A percentile compares a stretch with the other conserved stretches of the same genome.
Conservation (phyloP, 1,140 invertebrate species). For the Caenorhabditis brenneri region DNA sequence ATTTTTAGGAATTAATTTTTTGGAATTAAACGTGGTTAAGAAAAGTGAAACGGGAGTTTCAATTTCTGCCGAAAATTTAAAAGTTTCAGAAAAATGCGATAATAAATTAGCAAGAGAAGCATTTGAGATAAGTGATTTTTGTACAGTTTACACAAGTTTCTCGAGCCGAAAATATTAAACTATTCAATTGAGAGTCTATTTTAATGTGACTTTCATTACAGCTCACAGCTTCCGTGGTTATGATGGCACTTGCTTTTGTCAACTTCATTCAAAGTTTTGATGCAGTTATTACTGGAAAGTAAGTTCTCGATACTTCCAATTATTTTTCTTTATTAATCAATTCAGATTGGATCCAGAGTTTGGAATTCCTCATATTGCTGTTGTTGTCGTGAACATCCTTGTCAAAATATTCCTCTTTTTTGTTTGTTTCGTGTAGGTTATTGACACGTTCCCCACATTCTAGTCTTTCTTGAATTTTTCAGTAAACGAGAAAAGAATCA, state of each 20-base stretch:
- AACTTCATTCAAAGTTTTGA: conserved; percentile 37
- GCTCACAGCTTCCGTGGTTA: conserved; percentile 1
- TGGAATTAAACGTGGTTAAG: too few species aligned
- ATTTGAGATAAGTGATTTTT: too few species aligned
- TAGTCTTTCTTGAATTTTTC: background rate
- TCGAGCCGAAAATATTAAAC: too few species aligned
- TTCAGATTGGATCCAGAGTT: conserved; percentile 14
- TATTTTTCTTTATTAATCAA: background rate
- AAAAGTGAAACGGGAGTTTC: too few species aligned
- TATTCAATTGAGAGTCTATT: too few species aligned
- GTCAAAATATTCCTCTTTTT: background rate
- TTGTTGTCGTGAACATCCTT: conserved; percentile 5
- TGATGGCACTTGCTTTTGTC: conserved; percentile 31
- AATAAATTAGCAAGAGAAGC: too few species aligned
- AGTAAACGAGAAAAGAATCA: conserved; percentile 12
- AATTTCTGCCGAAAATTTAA: too few species aligned
- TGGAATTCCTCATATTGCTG: background rate
- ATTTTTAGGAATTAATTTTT: too few species aligned
- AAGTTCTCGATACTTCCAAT: background rate
- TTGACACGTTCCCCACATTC: background rate
- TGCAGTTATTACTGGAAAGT: background rate
- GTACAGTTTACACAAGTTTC: too few species aligned
- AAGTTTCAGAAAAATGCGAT: too few species aligned
- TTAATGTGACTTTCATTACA: too few species aligned
- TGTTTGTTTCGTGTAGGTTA: conserved; percentile 2